Evolutionary conservation across 92 coral and sea anemone species (phyloP), one percentile per base, ranked within the genome.

Genomic region (Porites evermanni): DNA sequence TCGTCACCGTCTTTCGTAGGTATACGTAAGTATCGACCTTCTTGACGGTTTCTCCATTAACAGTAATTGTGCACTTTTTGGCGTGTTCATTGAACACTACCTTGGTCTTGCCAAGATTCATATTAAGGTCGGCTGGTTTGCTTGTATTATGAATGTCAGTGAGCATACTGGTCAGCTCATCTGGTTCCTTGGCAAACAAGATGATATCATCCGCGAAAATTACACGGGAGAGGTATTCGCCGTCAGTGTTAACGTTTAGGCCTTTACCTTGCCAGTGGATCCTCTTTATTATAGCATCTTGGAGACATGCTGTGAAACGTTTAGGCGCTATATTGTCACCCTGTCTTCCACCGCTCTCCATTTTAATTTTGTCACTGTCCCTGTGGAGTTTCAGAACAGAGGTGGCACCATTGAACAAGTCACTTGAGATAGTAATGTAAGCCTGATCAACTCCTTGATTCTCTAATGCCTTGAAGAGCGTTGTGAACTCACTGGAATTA

Each of bases 271-370:
- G 0, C 68, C 68, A 64, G 68, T 64, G 0, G 19, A 64, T 64
- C 19, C 68, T 64, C 68, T 64, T 64, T 64, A 64, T 64, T 18
- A 64, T 11, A 11, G 68, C 68, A 64, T 64, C 68, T 64, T 64
- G 68, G 68, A 64, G 68, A 60, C 58, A 52, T 75, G 63, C 18
- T 75, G 58, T 75, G 66, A 60, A 60, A 60, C 3, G 63, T 75
- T 21, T 75, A 75, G 21, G 21, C 21, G 21, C 21, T 21, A 21
- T 21, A 21, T 77, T 77, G 59, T 82, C 87, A 59, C 87, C 79
- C 73, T 82, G 87, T 82, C 87, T 68, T 19, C 21, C 0, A 7
- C 83, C 87, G 52, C 59, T 82, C 38, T 71, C 53, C 61, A 71
- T 4, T 6, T 71, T 23, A 16, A 71, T 38, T 26, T 61, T 21